phyloP scores from a whole-genome alignment of 2,888 invertebrate genomes.

The Megastigmus dorsalis region DNA sequence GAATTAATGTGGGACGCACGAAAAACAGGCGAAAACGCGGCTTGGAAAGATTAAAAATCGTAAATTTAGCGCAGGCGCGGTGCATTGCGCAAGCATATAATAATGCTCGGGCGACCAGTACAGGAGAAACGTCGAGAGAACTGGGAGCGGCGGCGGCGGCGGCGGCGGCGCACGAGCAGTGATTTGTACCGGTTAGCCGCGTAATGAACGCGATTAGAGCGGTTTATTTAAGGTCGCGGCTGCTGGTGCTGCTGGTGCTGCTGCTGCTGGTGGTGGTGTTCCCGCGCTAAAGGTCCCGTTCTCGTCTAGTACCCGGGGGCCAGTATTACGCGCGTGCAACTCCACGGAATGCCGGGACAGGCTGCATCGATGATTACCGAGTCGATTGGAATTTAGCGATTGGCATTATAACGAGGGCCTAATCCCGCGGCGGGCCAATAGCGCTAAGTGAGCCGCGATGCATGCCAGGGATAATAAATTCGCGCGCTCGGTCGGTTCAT shows the following conservation, averaged over 20 bases:
- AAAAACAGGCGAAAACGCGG: no score
- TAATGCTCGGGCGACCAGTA: no score
- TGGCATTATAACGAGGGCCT: neutral
- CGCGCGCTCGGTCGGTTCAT: no score
- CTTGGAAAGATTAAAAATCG: no score
- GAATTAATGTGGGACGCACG: no score
- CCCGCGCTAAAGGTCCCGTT: neutral
- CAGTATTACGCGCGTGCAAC: slow-evolving; percentile 11
- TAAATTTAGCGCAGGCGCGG: no score
- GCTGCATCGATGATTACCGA: slow-evolving; percentile 17
- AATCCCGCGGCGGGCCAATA: neutral
- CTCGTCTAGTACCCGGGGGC: neutral
- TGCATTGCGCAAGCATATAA: no score
- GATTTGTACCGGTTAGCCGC: slow-evolving; percentile 46
- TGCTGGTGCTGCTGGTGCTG: neutral
- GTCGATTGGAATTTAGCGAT: slow-evolving; percentile 50
- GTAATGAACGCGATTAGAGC: slow-evolving; percentile 48
- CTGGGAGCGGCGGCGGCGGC: neutral
- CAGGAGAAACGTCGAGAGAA: neutral
- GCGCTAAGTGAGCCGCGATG: no score
- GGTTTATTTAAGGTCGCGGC: slow-evolving; percentile 34
- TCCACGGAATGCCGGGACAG: no score
- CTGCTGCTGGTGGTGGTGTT: neutral
- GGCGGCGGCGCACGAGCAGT: neutral
- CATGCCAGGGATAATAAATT: slow-evolving; percentile 43